Percentiles rank a stretch among this genome's conserved stretches.
phyloP scores from a whole-genome alignment of 2,113 vertebrate genomes.

The Meleagris gallopavo region DNA sequence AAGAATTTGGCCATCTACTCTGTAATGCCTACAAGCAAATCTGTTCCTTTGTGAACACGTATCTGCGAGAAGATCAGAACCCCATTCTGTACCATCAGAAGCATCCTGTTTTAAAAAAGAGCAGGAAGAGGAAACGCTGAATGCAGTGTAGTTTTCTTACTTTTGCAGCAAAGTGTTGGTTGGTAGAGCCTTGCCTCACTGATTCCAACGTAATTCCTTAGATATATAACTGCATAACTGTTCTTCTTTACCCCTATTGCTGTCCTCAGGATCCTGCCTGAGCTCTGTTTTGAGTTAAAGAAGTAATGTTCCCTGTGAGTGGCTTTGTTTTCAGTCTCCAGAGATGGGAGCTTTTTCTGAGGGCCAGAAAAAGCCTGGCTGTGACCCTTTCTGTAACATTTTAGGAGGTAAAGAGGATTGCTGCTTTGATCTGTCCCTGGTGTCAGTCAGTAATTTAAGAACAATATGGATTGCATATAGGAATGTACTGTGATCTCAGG shows the following conservation, averaged over 20 bases:
- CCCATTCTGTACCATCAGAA: too few species aligned
- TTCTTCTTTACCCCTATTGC: not conserved
- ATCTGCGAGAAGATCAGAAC: not conserved
- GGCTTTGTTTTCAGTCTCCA: not conserved
- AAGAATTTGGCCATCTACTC: not conserved
- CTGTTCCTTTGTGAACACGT: not conserved
- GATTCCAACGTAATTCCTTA: not conserved
- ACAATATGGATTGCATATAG: not conserved
- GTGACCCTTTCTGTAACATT: not conserved
- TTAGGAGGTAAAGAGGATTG: constrained; percentile 6
- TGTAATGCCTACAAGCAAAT: not conserved
- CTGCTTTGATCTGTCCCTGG: not conserved
- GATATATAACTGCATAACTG: not conserved
- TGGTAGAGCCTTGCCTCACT: not conserved
- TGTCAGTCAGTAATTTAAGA: not conserved
- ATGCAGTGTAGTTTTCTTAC: not conserved
- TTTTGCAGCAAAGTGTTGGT: not conserved
- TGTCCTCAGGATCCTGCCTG: not conserved
- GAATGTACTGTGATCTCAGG: not conserved
- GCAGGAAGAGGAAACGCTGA: too few species aligned
- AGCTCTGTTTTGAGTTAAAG: not conserved
- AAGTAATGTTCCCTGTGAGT: not conserved
- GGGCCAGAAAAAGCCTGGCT: not conserved
- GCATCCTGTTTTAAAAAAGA: not conserved
- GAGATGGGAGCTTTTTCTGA: not conserved